Evolutionary conservation across 2,797 vertebrate species (phyloP).

Genomic region (Corythornis leucogaster): DNA sequence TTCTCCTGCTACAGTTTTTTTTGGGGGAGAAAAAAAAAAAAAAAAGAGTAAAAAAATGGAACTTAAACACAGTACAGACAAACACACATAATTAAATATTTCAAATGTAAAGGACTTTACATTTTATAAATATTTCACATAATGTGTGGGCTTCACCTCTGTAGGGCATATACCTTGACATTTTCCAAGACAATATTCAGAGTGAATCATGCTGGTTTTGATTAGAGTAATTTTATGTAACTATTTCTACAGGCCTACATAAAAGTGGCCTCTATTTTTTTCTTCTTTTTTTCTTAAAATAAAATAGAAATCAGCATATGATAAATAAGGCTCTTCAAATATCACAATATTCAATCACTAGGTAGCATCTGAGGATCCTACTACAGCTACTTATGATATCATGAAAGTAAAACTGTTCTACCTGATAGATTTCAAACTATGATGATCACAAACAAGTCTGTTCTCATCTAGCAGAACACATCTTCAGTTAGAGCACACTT

Average conservation of each 20-base stretch:
- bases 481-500: neutral
- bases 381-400: neutral
- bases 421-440: neutral
- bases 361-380: neutral
- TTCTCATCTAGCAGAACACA: neutral
- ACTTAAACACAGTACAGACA: neutral
- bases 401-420: neutral
- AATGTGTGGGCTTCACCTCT: neutral
- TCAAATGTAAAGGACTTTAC: neutral
- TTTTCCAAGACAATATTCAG: neutral
- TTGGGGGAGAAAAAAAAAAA: neutral
- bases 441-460: neutral
- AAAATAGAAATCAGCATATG: neutral
- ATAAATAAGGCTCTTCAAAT: neutral
- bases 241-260: neutral
- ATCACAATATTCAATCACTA: neutral
- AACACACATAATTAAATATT: neutral
- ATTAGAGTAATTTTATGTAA: neutral
- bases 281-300: too few species aligned
- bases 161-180: neutral
- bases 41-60: neutral
- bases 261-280: neutral
- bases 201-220: neutral
- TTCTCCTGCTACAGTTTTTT: constrained; percentile 46
- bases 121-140: neutral